Evolutionary conservation across 2,888 invertebrate species (phyloP).

Genomic region (Catocala nupta): DNA sequence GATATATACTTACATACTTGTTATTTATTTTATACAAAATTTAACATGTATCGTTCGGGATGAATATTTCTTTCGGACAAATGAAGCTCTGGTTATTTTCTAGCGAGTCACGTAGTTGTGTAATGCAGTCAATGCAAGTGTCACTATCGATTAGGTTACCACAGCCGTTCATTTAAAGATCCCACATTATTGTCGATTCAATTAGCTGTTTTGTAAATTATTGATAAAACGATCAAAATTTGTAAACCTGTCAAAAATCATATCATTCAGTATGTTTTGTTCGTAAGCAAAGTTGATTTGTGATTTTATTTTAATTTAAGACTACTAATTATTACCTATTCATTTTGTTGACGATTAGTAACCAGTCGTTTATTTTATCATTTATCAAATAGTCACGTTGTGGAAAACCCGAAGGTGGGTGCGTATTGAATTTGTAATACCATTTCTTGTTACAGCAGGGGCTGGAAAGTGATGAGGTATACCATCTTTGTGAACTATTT

Average conservation of each 20-base stretch:
- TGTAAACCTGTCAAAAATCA: conserved; percentile 53
- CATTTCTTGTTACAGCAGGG: conserved; percentile 93
- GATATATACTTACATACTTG: conserved; percentile 37
- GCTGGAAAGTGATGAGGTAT: conserved; percentile 97
- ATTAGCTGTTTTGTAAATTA: conserved; percentile 59
- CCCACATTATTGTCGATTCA: conserved; percentile 59
- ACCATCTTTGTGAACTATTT: conserved; percentile 87
- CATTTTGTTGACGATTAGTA: conserved; percentile 51
- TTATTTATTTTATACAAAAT: conserved; percentile 29
- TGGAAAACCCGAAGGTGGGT: conserved; percentile 85
- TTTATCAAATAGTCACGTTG: conserved; percentile 68
- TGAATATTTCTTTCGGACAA: conserved; percentile 77
- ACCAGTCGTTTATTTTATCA: conserved; percentile 61
- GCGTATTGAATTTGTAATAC: conserved; percentile 87
- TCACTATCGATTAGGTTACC: conserved; percentile 69
- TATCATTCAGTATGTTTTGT: conserved; percentile 64
- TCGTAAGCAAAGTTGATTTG: conserved; percentile 62
- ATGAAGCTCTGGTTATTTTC: conserved; percentile 76
- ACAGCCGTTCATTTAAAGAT: conserved; percentile 69
- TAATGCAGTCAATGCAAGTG: conserved; percentile 77
- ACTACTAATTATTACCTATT: conserved; percentile 50
- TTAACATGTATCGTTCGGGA: conserved; percentile 47
- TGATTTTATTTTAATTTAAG: conserved; percentile 57
- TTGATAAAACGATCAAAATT: conserved; percentile 50
- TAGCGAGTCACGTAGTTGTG: conserved; percentile 76